Conservation (phyloP, 2,888 invertebrate species). For the Nipponacmea schrenckii region DNA sequence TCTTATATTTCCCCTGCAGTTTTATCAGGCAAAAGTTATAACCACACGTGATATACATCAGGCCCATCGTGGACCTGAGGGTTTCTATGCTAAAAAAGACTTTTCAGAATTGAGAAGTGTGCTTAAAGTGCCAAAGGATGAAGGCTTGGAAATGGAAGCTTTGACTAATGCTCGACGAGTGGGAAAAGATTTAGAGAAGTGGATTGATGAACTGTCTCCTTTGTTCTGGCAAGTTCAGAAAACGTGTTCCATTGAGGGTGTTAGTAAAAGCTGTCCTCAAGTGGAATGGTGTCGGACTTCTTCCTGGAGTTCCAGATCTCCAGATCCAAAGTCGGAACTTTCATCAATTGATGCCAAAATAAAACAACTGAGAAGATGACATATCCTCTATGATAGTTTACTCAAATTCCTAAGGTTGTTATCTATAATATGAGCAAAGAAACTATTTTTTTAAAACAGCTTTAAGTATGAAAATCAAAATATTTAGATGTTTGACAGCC, state of each 20-base stretch:
- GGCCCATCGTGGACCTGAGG: slow-evolving; percentile 61
- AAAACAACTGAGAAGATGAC: neutral
- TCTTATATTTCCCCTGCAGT: slow-evolving; percentile 72
- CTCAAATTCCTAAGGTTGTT: too few relatives aligned
- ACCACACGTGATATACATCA: slow-evolving; percentile 20
- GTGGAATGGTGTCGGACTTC: slow-evolving; percentile 75
- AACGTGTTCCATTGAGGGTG: slow-evolving; percentile 65
- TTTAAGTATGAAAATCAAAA: too few relatives aligned
- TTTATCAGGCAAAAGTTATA: slow-evolving; percentile 47
- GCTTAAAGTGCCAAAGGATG: slow-evolving; percentile 43
- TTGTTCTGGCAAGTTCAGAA: slow-evolving; percentile 70
- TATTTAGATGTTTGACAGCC: too few relatives aligned
- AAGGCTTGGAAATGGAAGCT: slow-evolving; percentile 38
- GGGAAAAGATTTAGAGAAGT: slow-evolving; percentile 77
- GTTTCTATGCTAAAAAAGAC: slow-evolving; percentile 52
- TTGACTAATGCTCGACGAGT: slow-evolving; percentile 45
- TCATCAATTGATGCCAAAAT: slow-evolving; percentile 72
- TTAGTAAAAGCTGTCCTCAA: slow-evolving; percentile 44
- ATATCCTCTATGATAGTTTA: too few relatives aligned
- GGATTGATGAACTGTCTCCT: slow-evolving; percentile 81
- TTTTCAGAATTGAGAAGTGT: slow-evolving; percentile 56
- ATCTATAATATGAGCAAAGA: too few relatives aligned
- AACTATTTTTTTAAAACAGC: too few relatives aligned
- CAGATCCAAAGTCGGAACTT: slow-evolving; percentile 86
- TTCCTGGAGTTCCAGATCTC: slow-evolving; percentile 86